Evolutionary conservation across 2,113 vertebrate species (phyloP).

Genomic region (Trichechus manatus): DNA sequence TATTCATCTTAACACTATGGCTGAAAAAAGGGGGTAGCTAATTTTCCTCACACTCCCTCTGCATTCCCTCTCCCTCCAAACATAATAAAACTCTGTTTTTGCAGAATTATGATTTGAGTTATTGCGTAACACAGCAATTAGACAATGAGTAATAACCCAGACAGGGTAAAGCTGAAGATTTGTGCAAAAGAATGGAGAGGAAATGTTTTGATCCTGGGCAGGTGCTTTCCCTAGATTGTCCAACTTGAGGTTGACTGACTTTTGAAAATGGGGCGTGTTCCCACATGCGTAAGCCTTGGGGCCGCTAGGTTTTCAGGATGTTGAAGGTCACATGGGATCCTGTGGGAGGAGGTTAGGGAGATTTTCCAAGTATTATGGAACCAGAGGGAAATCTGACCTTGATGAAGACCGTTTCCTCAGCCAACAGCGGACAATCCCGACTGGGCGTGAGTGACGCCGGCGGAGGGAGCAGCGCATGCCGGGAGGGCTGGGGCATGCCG

Average conservation of each 20-base stretch:
- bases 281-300: not conserved
- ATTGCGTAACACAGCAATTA: constrained; percentile 9
- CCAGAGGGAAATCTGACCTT: not conserved
- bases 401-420: not conserved
- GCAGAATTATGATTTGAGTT: not conserved
- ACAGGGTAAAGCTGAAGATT: constrained; percentile 21
- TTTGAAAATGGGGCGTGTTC: not conserved
- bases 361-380: not conserved
- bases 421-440: not conserved
- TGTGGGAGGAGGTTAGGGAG: not conserved
- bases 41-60: not conserved
- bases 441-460: not conserved
- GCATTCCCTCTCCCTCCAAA: not conserved
- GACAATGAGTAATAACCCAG: not conserved
- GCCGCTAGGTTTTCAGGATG: not conserved
- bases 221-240: constrained; percentile 43
- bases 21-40: not conserved
- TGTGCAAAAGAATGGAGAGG: not conserved
- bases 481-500: not conserved
- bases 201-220: constrained; percentile 40
- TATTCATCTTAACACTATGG: not conserved
- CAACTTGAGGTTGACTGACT: not conserved
- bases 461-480: fast-evolving
- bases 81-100: not conserved
- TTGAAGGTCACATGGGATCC: not conserved